phyloP scores from a whole-genome alignment of 2,113 vertebrate genomes.

The Chaetops frenatus region DNA sequence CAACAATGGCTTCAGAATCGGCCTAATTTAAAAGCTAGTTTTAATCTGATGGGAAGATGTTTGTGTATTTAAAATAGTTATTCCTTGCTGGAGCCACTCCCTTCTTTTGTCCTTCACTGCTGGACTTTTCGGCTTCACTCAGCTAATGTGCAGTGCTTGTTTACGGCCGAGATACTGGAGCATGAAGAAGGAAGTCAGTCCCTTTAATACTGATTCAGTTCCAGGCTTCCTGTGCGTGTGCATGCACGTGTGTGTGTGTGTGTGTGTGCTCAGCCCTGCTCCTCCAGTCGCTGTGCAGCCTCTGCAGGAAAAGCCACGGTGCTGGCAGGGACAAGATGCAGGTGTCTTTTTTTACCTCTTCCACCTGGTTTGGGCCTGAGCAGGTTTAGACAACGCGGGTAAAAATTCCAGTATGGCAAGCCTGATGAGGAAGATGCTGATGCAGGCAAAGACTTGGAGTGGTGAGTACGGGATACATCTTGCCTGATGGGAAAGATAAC shows the following conservation, averaged over 20 bases:
- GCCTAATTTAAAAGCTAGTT: constrained; percentile 15
- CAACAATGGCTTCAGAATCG: constrained; percentile 51
- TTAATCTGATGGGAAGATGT: constrained; percentile 62
- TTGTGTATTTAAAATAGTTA: constrained; percentile 63
- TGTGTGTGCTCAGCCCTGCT: background rate
- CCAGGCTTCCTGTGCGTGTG: constrained; percentile 48
- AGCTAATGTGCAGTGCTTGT: background rate
- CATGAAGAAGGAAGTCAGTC: constrained; percentile 24
- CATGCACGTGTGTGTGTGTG: background rate
- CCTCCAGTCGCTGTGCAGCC: background rate
- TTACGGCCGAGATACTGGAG: constrained; percentile 30
- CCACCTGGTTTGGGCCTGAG: background rate
- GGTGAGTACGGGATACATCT: constrained; percentile 25
- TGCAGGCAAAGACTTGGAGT: constrained; percentile 23
- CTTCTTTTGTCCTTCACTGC: constrained; percentile 52
- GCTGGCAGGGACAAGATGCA: background rate
- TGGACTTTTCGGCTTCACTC: constrained; percentile 3
- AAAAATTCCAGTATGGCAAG: constrained; percentile 43
- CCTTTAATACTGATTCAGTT: background rate
- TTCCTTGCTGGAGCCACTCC: constrained; percentile 35
- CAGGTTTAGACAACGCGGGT: background rate
- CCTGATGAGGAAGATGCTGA: constrained; percentile 54
- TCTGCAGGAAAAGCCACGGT: background rate
- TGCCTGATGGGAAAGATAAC: background rate
- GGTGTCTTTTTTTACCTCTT: background rate